A percentile compares a stretch with the other conserved stretches of the same genome.
These are phyloP conservation scores for Drosophila ficusphila DNA, from an alignment of 1,140 invertebrate species.

Conservation along the genomic window DNA sequence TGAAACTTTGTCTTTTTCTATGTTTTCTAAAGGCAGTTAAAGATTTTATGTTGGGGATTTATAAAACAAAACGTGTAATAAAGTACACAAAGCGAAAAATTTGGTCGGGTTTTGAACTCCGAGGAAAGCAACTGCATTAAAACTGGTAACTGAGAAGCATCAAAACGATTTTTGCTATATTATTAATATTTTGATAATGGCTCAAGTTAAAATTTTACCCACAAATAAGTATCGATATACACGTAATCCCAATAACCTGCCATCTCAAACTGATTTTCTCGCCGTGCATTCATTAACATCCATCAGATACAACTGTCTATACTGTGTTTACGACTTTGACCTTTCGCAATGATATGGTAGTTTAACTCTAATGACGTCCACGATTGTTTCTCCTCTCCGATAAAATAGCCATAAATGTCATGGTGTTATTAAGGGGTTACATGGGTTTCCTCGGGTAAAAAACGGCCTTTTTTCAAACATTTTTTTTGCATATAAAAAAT, in stretches of 20 bases:
- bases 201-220: too few relatives aligned
- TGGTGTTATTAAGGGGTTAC: slow-evolving; percentile 67
- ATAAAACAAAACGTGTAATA: neutral
- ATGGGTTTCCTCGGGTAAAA: too few relatives aligned
- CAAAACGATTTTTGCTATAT: too few relatives aligned
- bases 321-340: slow-evolving; percentile 70
- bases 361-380: slow-evolving; percentile 60
- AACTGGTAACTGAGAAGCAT: too few relatives aligned
- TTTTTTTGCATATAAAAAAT: too few relatives aligned
- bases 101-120: too few relatives aligned
- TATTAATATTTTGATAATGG: too few relatives aligned
- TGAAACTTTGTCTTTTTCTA: slow-evolving; percentile 25
- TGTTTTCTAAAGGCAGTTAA: slow-evolving; percentile 1
- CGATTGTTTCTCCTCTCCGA: slow-evolving; percentile 31
- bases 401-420: slow-evolving; percentile 66
- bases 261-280: slow-evolving; percentile 7
- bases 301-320: slow-evolving; percentile 36
- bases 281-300: slow-evolving; percentile 28
- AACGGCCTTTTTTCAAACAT: too few relatives aligned
- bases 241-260: neutral
- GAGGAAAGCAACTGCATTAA: too few relatives aligned
- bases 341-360: slow-evolving; percentile 66
- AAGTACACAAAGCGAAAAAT: slow-evolving; percentile 15
- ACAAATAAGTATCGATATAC: neutral
- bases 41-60: neutral